Base-by-base conservation (phyloP, 1,140 invertebrate species). In the Globodera ellingtonae region DNA sequence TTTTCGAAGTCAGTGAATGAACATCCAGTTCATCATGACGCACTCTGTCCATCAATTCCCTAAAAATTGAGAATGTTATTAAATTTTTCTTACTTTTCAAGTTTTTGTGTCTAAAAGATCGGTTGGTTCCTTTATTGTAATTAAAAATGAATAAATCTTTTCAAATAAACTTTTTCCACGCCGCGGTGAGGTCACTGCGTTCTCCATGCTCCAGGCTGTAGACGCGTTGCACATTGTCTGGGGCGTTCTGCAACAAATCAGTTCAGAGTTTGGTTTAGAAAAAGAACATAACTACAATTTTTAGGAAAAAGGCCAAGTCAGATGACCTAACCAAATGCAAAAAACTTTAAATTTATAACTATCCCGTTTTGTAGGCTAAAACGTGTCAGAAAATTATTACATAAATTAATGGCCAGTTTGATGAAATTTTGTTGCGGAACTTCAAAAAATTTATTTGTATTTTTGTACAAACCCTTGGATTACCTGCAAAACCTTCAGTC, bases 161-260 rank as follows among this genome's bases (percentile, higher is more conserved):
- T 83, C 75, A 69, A 75, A 73, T 13, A 48, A 79, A 86, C 86
- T 85, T 87, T 81, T 80, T 89, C 80, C 86, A 89, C 46, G 82
- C 88, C 46, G 69, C 78, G 10, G 86, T 85, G 21, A 86, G 44
- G 35, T 89, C 87, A 46, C 69, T 78, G 59, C 87, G 75, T 18
- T 83, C 79, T 6, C 87, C 87, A 62, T 79, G 84, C 44, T 85
- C 88, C 35, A 89, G 72, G 48, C 87, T 88, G 79, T 88, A 88
- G 50, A 88, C 89, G 70, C 82, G 84, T 48, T 88, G 87, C 6
- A 89, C 88, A 73, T 70, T 69, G 50, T 89, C 86, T 0, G 87
- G 88, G 7, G 88, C 88, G 72, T 76, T 77, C 7, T 75, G 74
- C 5, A 89, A 78, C 24, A 24, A 59, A 18, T 24, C 24, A 24